Evolutionary conservation across 2,888 invertebrate species (phyloP), one percentile per base, ranked within the genome.

Genomic region (Hypomecis punctinalis): DNA sequence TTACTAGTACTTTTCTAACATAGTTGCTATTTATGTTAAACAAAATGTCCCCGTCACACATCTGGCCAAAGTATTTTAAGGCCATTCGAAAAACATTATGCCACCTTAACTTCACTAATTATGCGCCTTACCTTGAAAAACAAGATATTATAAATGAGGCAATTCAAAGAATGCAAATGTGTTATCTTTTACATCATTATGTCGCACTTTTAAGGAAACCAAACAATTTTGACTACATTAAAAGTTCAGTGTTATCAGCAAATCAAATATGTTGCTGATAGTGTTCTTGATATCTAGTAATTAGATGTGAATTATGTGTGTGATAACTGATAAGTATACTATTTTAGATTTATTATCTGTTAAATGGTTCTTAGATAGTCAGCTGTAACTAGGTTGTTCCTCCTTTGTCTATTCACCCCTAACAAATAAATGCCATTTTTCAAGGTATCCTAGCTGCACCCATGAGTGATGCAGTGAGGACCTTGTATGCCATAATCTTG

Each of bases 261-360:
- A 47, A 59, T 43, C 36, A 54, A 58, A 63, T 47, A 58, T 46
- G 49, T 23, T 39, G 35, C 33, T 59, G 58, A 54, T 63, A 59
- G 10, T 0, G 43, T 9, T 42, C 9, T n/a, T 51, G 55, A 56
- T 64, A 60, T 13, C 39, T 52, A 8, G 39, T 42, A 40, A 58
- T 46, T 56, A 40, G 6, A 47, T 47, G 40, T 47, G 47, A 56
- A 46, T 56, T 56, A 47, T 48, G 13, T 36, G 8, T 37, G 23
- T 33, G 39, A 56, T 47, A 47, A 56, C 10, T 8, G 7, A 36
- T 43, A 33, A 13, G 1, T 39, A n/a, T 10, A 6, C 8, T 39
- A 3, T 33, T 23, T 35, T 6, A 37, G 13, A 0, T 33, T 5
- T 46, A 36, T 7, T 13, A 10, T 42, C n/a, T 42, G 42, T 5